A percentile compares a stretch with the other conserved stretches of the same genome.
These are phyloP conservation scores for Natator depressus DNA, from an alignment of 2,113 vertebrate species.

Conservation along the genomic window DNA sequence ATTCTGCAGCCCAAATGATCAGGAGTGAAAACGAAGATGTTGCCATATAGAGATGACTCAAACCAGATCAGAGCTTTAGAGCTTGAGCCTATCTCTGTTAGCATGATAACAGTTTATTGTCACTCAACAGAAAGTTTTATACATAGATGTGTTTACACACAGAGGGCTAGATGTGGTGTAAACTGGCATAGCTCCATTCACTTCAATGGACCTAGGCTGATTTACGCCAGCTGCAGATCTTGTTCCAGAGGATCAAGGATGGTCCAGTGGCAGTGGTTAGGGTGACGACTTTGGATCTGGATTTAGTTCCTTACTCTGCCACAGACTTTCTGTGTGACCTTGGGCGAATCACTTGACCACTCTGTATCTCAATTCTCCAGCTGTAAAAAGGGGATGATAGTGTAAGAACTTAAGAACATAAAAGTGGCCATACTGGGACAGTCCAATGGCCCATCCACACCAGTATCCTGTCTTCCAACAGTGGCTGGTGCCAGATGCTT, in stretches of 20 bases:
- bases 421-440: too few relatives aligned
- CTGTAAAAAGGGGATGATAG: not conserved
- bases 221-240: not conserved
- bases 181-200: not conserved
- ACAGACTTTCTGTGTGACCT: not conserved
- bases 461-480: not conserved
- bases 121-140: not conserved
- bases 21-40: accelerated
- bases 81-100: not conserved
- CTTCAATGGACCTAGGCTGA: not conserved
- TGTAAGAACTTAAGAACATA: too few relatives aligned
- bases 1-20: not conserved
- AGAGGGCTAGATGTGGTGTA: not conserved
- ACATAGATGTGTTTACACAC: not conserved
- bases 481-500: not conserved
- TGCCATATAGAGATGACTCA: not conserved
- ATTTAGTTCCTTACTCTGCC: not conserved
- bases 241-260: not conserved
- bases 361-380: not conserved
- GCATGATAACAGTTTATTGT: not conserved
- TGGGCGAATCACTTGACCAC: not conserved
- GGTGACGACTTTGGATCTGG: not conserved
- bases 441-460: not conserved
- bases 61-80: not conserved
- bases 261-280: not conserved